Conservation (phyloP, 53 echinoderm and acorn worm genomes). For the Astropecten irregularis region DNA sequence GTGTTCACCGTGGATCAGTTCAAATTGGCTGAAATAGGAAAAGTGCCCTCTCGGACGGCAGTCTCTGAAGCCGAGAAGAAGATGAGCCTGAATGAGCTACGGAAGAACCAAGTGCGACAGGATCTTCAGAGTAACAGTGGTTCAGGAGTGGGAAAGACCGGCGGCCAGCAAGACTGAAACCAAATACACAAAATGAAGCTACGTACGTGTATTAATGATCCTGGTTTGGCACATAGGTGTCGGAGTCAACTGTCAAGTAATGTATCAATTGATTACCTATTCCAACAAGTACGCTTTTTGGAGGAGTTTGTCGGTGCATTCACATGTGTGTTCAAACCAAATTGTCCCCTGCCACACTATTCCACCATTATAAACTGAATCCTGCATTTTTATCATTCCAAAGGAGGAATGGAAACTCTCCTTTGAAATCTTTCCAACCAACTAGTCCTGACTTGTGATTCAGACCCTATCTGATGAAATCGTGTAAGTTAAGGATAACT, state of each 20-base stretch:
- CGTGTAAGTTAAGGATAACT: constrained; percentile 10
- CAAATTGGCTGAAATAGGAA: constrained; percentile 46
- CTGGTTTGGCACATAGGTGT: no score
- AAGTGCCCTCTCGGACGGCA: neutral
- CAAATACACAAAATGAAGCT: no score
- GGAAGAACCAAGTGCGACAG: constrained; percentile 46
- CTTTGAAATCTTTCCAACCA: no score
- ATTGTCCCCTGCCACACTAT: no score
- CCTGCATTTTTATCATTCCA: no score
- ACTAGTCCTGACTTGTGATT: neutral
- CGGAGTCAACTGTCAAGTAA: no score
- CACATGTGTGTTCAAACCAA: constrained; percentile 22
- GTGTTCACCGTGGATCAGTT: constrained; percentile 43
- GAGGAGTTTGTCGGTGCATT: constrained; percentile 21
- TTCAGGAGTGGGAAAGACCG: neutral
- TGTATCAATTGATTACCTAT: neutral
- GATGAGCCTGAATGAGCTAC: constrained; percentile 40
- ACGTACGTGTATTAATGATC: no score
- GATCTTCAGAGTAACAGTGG: constrained; percentile 32
- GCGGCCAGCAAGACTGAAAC: constrained; percentile 14
- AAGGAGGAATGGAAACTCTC: no score
- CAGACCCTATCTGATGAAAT: neutral
- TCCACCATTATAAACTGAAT: no score
- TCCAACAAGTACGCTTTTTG: neutral
- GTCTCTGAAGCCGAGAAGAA: constrained; percentile 26